phyloP scores from a whole-genome alignment of 1,140 invertebrate species.

The Epicauta chinensis region DNA sequence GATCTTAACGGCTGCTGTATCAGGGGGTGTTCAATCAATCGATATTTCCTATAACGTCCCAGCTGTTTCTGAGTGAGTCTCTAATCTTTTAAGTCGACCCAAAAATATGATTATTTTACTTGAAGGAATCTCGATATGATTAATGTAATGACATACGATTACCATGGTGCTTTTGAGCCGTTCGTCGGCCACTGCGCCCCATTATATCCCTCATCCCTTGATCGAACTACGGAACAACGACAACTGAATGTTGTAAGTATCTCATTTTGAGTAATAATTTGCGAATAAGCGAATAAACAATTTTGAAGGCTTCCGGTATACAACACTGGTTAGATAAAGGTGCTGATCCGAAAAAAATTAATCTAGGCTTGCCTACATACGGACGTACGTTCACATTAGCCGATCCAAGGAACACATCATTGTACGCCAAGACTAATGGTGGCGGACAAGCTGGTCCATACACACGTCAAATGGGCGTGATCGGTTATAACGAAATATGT shows the following conservation, averaged over 20 bases:
- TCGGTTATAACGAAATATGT: constrained; percentile 59
- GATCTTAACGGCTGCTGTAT: constrained; percentile 57
- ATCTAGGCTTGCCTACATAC: constrained; percentile 59
- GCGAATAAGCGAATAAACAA: neutral
- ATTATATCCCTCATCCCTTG: constrained; percentile 44
- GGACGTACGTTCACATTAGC: constrained; percentile 60
- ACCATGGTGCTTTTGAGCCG: constrained; percentile 56
- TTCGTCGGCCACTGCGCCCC: constrained; percentile 52
- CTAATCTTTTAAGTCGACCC: neutral
- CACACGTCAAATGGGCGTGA: constrained; percentile 59
- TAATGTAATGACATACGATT: constrained; percentile 61
- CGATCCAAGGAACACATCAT: constrained; percentile 42
- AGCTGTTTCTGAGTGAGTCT: constrained; percentile 39
- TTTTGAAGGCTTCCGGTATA: constrained; percentile 33
- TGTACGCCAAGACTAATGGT: constrained; percentile 48
- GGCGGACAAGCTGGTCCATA: constrained; percentile 61
- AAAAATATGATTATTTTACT: constrained; percentile 4
- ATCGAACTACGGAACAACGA: constrained; percentile 36
- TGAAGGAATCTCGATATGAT: constrained; percentile 51
- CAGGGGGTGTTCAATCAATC: constrained; percentile 48
- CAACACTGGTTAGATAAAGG: constrained; percentile 41
- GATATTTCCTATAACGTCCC: constrained; percentile 55
- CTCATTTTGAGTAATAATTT: neutral
- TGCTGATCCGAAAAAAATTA: constrained; percentile 51
- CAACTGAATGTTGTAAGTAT: constrained; percentile 35